Evolutionary conservation across 2,888 invertebrate species (phyloP).

Genomic region (Synergus gifuensis): DNA sequence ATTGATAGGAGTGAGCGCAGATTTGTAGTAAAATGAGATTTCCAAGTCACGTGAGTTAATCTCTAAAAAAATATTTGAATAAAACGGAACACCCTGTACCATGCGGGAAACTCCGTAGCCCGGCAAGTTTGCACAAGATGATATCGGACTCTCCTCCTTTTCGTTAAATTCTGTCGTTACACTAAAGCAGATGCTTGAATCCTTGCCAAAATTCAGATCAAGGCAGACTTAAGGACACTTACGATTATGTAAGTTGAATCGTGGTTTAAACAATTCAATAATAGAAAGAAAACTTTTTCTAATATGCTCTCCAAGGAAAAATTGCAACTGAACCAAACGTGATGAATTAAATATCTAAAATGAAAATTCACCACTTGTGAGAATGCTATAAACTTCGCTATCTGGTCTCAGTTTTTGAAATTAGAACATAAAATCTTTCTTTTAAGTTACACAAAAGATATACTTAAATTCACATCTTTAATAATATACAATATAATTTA

Average conservation of each 20-base stretch:
- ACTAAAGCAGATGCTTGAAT: slow-evolving; percentile 74
- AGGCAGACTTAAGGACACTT: slow-evolving; percentile 72
- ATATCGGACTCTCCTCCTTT: slow-evolving; percentile 70
- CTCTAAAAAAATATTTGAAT: slow-evolving; percentile 31
- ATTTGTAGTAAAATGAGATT: not conserved
- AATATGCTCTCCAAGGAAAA: not conserved
- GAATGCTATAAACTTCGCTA: too few species aligned
- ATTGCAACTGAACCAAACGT: not conserved
- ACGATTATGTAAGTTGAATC: slow-evolving; percentile 62
- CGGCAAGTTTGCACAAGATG: slow-evolving; percentile 72
- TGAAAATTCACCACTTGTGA: too few species aligned
- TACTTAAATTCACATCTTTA: too few species aligned
- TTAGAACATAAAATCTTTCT: too few species aligned
- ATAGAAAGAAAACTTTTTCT: not conserved
- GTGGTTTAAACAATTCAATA: not conserved
- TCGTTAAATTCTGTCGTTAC: slow-evolving; percentile 67
- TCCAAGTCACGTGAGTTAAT: slow-evolving; percentile 15
- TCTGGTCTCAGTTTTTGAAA: too few species aligned
- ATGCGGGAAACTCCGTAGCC: slow-evolving; percentile 63
- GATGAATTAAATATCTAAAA: not conserved
- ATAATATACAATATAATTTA: too few species aligned
- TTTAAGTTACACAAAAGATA: too few species aligned
- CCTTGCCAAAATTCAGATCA: slow-evolving; percentile 74
- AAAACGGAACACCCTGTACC: slow-evolving; percentile 69
- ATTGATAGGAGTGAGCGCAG: not conserved